A percentile compares a stretch with the other conserved stretches of the same genome.
Evolutionary conservation across 2,888 invertebrate genomes (phyloP).

Genomic region (Melikaiella ostensackeni): DNA sequence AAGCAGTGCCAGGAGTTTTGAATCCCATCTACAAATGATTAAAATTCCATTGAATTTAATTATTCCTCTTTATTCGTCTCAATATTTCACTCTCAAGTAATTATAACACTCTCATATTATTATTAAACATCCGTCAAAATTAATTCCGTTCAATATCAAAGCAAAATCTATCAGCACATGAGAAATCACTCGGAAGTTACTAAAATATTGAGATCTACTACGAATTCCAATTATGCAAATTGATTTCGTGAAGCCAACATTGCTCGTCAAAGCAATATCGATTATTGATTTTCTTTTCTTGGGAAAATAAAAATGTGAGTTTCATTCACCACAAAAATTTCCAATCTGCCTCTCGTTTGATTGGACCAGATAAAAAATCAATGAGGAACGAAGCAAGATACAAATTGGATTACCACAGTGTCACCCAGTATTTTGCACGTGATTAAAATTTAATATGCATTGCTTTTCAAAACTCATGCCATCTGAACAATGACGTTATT

Average conservation of each 20-base stretch:
- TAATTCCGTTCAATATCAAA: background rate
- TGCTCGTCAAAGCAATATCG: background rate
- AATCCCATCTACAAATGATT: conserved; percentile 83
- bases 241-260: background rate
- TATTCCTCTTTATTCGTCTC: background rate
- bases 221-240: background rate
- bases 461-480: background rate
- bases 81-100: background rate
- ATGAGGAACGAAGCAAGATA: background rate
- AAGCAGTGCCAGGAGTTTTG: conserved; percentile 87
- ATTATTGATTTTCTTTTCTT: background rate
- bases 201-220: too few relatives aligned
- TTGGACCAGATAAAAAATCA: background rate
- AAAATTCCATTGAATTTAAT: background rate
- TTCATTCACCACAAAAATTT: background rate
- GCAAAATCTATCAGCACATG: background rate
- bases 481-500: background rate
- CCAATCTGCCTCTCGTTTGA: background rate
- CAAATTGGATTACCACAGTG: background rate
- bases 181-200: too few relatives aligned
- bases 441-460: conserved; percentile 3
- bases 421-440: background rate
- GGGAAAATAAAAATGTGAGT: background rate
- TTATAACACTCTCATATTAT: background rate
- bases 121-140: background rate